Evolutionary conservation across 1,140 invertebrate species (phyloP), one percentile per base, ranked within the genome.

Genomic region (Doryteuthis pealeii): DNA sequence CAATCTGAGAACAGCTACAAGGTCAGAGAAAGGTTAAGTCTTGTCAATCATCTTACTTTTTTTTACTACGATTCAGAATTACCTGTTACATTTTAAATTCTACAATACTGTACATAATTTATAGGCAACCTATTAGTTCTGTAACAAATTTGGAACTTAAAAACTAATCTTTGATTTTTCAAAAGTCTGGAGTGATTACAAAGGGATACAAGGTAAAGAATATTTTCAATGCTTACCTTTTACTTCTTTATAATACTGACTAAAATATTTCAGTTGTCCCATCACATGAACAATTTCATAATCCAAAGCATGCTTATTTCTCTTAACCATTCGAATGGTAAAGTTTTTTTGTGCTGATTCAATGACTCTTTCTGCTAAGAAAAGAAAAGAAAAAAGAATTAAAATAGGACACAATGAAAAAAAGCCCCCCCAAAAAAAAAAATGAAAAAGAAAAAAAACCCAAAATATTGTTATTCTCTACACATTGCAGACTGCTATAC

Each of bases 201-300:
- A n/a, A n/a, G n/a, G n/a, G n/a, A n/a, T n/a, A n/a, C n/a, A n/a
- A n/a, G n/a, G n/a, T n/a, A n/a, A n/a, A n/a, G n/a, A n/a, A n/a
- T n/a, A n/a, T n/a, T n/a, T n/a, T n/a, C n/a, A n/a, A n/a, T 15
- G 26, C 18, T 62, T 62, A 62, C 54, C 54, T 62, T 62, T 62
- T 28, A 62, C 18, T 22, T 62, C 12, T 22, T n/a, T 62, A n/a
- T 62, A n/a, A 22, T 28, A n/a, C 18, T 62, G 22, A 62, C 26
- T 62, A 22, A 5, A 62, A 62, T 12, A 15, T 8, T 62, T 62
- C 18, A 62, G 18, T 62, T 62, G 54, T n/a, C 54, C 54, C 54
- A 62, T 62, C 5, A 28, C 54, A 62, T 62, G 54, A 15, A 62
- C 18, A n/a, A 28, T 22, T 62, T 62, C 12, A 28, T 62, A 62